Evolutionary conservation across 1,140 invertebrate genomes (phyloP), one percentile per base, ranked within the genome.

Genomic region (Drosophila yakuba): DNA sequence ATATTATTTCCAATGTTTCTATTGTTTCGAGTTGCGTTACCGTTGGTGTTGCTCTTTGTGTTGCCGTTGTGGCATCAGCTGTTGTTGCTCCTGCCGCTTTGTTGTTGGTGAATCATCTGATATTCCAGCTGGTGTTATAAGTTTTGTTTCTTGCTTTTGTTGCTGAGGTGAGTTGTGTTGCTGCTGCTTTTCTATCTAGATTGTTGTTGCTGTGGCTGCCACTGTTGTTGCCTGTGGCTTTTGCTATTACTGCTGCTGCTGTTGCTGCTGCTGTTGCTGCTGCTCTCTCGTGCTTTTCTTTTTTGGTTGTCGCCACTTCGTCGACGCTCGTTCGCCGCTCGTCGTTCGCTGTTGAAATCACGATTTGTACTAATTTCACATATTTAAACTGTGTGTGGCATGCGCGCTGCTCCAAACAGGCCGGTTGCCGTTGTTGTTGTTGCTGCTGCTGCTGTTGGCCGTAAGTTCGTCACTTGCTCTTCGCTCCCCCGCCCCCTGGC

Each of bases 361-460:
- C 90, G 86, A 91, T 91, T 91, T 91, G 90, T 91, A 91, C 90
- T 91, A 91, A 91, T 91, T 91, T 91, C 90, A 91, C 84, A 91
- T 91, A 91, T 91, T 91, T 91, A 88, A 91, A 91, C 88, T 91
- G 88, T 91, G 88, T 91, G 88, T 91, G 88, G 88, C 88, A 91
- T 91, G 88, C 88, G 89, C 88, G 83, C 83, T 83, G 83, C 67
- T 86, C 82, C 83, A 86, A 82, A 82, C 82, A 74, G 81, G 79
- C 81, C 86, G 80, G 86, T 90, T 89, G 84, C 71, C 80, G 78
- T 57, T 90, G 79, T 62, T 83, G 66, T 50, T 71, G 67, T 25
- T 69, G 58, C 15, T 75, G 63, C 48, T 59, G 74, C 73, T 85
- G 81, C 52, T 84, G 81, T 85, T 85, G 74, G 82, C 84, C 84